A percentile compares a stretch with the other conserved stretches of the same genome.
These are phyloP conservation scores for Isoperla grammatica DNA, from an alignment of 2,888 invertebrate genomes.

Conservation along the genomic window DNA sequence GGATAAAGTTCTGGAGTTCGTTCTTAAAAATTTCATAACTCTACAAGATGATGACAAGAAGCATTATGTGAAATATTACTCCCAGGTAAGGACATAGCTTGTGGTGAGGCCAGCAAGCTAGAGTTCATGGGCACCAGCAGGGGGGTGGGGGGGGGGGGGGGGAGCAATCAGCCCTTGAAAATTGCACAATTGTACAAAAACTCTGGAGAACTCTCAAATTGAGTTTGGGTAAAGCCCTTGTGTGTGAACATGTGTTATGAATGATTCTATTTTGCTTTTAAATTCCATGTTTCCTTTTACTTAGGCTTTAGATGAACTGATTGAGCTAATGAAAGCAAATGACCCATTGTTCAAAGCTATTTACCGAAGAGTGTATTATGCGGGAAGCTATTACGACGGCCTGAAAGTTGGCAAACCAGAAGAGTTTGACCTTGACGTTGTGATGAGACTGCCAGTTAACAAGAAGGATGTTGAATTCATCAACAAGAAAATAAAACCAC, in stretches of 20 bases:
- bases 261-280: too few relatives aligned
- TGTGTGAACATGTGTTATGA: too few relatives aligned
- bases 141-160: too few relatives aligned
- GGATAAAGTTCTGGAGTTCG: conserved; percentile 1
- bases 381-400: conserved; percentile 58
- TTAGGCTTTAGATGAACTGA: conserved; percentile 19
- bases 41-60: conserved; percentile 19
- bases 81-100: conserved; percentile 8
- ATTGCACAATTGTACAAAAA: too few relatives aligned
- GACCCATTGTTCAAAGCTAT: conserved; percentile 20
- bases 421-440: conserved; percentile 57
- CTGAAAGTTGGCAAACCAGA: conserved; percentile 54
- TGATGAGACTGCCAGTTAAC: conserved; percentile 44
- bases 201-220: too few relatives aligned
- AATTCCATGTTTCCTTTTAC: neutral
- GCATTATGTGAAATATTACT: conserved; percentile 9
- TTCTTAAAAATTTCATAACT: conserved; percentile 16
- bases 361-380: conserved; percentile 34
- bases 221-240: too few relatives aligned
- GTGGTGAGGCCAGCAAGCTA: too few relatives aligned
- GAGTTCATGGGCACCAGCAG: too few relatives aligned
- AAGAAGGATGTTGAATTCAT: conserved; percentile 14
- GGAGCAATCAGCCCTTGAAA: too few relatives aligned
- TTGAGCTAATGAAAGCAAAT: conserved; percentile 20
- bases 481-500: neutral